A percentile compares a stretch with the other conserved stretches of the same genome.
Conservation (phyloP, 2,797 vertebrate genomes). For the Paratrypauchen microcephalus region DNA sequence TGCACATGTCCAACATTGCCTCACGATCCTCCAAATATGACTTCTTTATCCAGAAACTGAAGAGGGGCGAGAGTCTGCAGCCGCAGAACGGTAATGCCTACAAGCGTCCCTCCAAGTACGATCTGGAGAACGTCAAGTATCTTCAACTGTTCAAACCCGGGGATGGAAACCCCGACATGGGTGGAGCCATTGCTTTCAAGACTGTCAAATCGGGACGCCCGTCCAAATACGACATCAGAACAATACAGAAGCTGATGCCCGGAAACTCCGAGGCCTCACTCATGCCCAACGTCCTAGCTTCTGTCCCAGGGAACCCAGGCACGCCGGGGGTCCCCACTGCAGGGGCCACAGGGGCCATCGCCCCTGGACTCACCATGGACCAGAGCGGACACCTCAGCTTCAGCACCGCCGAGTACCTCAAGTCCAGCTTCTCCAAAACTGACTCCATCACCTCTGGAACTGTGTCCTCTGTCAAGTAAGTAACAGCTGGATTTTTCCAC, state of each 20-base stretch:
- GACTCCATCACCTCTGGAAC: constrained; percentile 99
- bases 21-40: constrained; percentile 95
- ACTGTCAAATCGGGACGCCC: constrained; percentile 97
- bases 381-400: constrained; percentile 87
- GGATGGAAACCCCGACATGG: constrained; percentile 96
- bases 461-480: constrained; percentile 99
- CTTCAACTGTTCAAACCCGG: constrained; percentile 98
- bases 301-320: constrained; percentile 79
- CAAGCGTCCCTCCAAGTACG: constrained; percentile 96
- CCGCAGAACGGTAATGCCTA: constrained; percentile 94
- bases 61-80: constrained; percentile 90
- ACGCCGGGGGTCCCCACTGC: constrained; percentile 68
- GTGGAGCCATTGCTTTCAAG: constrained; percentile 97
- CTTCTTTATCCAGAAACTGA: constrained; percentile 98
- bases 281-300: constrained; percentile 81
- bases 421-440: constrained; percentile 98
- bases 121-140: constrained; percentile 97
- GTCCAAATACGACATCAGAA: constrained; percentile 95
- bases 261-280: constrained; percentile 83
- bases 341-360: constrained; percentile 65
- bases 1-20: constrained; percentile 88
- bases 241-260: constrained; percentile 91
- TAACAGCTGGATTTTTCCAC: constrained; percentile 15
- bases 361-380: constrained; percentile 79
- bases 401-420: constrained; percentile 91